Conservation (phyloP, 2,888 invertebrate species). For the Xestoiulus laeticollis region DNA sequence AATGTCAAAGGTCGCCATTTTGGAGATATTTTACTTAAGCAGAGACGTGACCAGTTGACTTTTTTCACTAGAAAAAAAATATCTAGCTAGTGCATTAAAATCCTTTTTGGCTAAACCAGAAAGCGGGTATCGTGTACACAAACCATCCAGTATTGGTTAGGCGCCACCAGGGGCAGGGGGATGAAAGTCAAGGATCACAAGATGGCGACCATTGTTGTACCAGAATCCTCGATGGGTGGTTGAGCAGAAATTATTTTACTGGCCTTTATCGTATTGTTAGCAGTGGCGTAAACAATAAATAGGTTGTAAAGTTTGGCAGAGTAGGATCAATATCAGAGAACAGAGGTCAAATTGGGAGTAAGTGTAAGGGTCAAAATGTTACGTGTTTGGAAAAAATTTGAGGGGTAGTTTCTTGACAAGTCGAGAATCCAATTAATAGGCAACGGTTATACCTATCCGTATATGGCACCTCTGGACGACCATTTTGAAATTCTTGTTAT, state of each 20-base stretch:
- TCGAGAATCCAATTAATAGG: neutral
- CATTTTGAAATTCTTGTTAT: neutral
- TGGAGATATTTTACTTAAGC: conserved; percentile 21
- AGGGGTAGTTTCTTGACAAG: neutral
- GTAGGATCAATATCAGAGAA: neutral
- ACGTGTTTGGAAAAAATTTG: neutral
- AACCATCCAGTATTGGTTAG: neutral
- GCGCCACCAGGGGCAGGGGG: neutral
- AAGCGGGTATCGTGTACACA: neutral
- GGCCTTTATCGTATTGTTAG: neutral
- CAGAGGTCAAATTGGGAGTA: conserved; percentile 1
- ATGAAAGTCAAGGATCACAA: conserved; percentile 16
- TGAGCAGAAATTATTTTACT: neutral
- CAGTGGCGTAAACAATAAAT: neutral
- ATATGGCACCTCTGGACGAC: neutral
- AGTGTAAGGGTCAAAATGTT: neutral
- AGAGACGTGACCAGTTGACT: neutral
- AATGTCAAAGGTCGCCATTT: conserved; percentile 2
- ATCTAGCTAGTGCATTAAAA: neutral
- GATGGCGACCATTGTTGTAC: neutral
- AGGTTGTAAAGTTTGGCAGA: neutral
- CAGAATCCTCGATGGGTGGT: neutral
- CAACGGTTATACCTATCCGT: neutral
- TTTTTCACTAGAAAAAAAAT: conserved; percentile 10
- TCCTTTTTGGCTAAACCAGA: neutral